Base-by-base conservation (phyloP, 1,140 invertebrate genomes). In the Ceratina calcarata region DNA sequence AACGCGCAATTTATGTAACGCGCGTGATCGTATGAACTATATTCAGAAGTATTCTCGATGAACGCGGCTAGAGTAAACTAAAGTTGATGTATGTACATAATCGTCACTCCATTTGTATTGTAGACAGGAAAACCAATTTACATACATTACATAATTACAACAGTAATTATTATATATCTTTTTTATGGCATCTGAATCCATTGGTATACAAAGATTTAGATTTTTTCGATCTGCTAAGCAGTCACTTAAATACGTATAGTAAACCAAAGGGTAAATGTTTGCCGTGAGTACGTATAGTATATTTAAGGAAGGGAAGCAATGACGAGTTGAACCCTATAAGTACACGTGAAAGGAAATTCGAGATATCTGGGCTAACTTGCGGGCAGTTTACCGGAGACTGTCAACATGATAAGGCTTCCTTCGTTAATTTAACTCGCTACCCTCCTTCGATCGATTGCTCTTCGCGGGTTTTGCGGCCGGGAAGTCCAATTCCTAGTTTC, bases 371-470 rank as follows among this genome's bases (percentile, higher is more conserved):
- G 66, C 16, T 51, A 75, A 67, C 51, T 71, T 67, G 22, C 58
- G 18, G 15, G 66, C 77, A 80, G 71, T 84, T 78, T 83, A 74
- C 82, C 75, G 60, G 55, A 70, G 65, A 49, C 81, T 37, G 57
- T 53, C 51, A n/a, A 13, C 32, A 27, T 60, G 82, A 69, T 84
- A 70, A 72, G 73, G 82, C 73, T 85, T 84, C 82, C 55, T 70
- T 77, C 78, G 83, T 81, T 84, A 68, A 77, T 85, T 78, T 70
- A 45, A 76, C 80, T 85, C 61, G 83, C 76, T 84, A 83, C 58
- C 75, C 83, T 57, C 71, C 32, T 58, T 24, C 60, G 57, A 80
- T 81, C 79, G 78, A 84, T 81, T 65, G 55, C 18, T 62, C 49
- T 55, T 24, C 8, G 1, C 13, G 62, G 8, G 10, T 49, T n/a